phyloP scores from a whole-genome alignment of 1,140 invertebrate species.

The Drosophila dunni region DNA sequence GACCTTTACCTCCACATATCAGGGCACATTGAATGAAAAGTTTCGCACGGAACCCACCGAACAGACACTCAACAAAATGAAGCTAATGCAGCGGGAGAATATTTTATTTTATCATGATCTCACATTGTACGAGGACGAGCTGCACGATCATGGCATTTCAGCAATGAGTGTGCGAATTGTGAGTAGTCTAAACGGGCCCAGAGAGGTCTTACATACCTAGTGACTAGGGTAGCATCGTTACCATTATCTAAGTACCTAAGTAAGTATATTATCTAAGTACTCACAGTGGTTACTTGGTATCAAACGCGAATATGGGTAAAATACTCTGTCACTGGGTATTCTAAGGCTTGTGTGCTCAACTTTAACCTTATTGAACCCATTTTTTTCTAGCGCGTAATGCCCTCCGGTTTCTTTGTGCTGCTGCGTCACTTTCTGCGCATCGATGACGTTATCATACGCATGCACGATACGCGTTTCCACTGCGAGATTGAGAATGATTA shows the following conservation, averaged over 20 bases:
- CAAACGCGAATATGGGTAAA: no score
- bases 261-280: no score
- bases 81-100: constrained; percentile 94
- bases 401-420: constrained; percentile 95
- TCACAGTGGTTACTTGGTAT: no score
- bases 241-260: no score
- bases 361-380: neutral
- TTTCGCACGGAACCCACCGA: constrained; percentile 87
- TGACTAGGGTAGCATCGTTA: no score
- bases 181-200: constrained; percentile 84
- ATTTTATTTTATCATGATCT: constrained; percentile 98
- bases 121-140: constrained; percentile 98
- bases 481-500: constrained; percentile 91
- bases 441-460: constrained; percentile 94
- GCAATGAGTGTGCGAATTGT: constrained; percentile 97
- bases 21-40: constrained; percentile 91
- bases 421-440: constrained; percentile 96
- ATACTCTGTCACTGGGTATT: no score
- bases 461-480: constrained; percentile 97
- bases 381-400: constrained; percentile 94
- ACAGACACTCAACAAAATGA: constrained; percentile 94
- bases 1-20: constrained; percentile 98
- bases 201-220: no score
- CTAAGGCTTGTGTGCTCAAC: no score
- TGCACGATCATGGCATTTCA: constrained; percentile 98